Percentiles rank a stretch among this genome's conserved stretches.
Conservation (phyloP, 64 coral and sea anemone genomes). For the Montipora efflorescens region DNA sequence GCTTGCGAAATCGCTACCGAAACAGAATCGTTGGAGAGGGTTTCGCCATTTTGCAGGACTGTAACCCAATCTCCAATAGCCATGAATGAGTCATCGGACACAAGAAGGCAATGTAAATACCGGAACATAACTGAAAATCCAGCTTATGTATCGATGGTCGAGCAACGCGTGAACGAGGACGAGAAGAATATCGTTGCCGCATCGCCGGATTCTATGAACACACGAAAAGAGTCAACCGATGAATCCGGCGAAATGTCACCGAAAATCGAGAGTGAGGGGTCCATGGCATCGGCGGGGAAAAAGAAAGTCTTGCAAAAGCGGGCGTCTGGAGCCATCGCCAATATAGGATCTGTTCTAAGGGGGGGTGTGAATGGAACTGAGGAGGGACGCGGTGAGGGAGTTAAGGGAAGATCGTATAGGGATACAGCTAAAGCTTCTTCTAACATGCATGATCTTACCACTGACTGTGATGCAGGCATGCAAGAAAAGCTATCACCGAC, state of each 20-base stretch:
- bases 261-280: conserved; percentile 19
- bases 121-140: conserved; percentile 63
- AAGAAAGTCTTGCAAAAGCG: conserved; percentile 70
- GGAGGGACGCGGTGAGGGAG: conserved; percentile 38
- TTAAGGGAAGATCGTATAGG: neutral
- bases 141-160: neutral
- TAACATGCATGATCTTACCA: conserved; percentile 20
- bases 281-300: conserved; percentile 51
- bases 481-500: conserved; percentile 75
- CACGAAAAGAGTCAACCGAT: neutral
- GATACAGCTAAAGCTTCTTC: conserved; percentile 4
- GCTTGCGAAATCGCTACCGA: neutral
- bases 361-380: conserved; percentile 8
- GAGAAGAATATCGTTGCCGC: neutral
- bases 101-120: conserved; percentile 69
- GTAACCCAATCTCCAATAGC: conserved; percentile 84
- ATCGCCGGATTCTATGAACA: conserved; percentile 35
- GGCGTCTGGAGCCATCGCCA: conserved; percentile 61
- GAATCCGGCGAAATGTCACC: conserved; percentile 45
- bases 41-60: conserved; percentile 64
- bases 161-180: conserved; percentile 13
- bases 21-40: conserved; percentile 50
- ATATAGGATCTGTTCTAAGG: conserved; percentile 64
- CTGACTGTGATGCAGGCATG: conserved; percentile 77
- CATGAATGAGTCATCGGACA: conserved; percentile 70